Base-by-base conservation (phyloP, 2,797 vertebrate species). In the Knipowitschia caucasica region DNA sequence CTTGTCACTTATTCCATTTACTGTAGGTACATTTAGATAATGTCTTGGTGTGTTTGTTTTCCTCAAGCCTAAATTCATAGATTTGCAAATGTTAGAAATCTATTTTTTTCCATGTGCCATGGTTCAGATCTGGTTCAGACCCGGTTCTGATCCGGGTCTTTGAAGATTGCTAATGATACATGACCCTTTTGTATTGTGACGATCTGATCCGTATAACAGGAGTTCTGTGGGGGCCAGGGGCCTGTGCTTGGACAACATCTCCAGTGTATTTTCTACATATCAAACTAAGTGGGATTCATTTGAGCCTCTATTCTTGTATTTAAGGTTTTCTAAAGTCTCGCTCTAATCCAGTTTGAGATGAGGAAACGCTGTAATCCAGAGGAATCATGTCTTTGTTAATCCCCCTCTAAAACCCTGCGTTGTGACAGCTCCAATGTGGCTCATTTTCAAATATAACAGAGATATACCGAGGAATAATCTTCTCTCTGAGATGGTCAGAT, bases 301-400 rank as follows among this genome's bases (percentile, higher is more conserved):
- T 20, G 9, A 11, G 17, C 18, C 8, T 39, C 36, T 25, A 21
- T 7, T 24, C 23, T 6, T 24, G 40, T 43, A 43, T 25, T 43
- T 43, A 43, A 43, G 40, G 21, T 43, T 43, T 43, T 43, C 12
- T n/a, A 24, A 43, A 25, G 14, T 43, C 25, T 36, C 49, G 42
- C 31, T 26, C 10, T 44, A 44, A 44, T 44, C 42, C 42, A 25
- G 42, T 44, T 44, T 44, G 42, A 27, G 42, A 44, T 44, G n/a
- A 44, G 42, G 24, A 24, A 44, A 27, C 24, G 25, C 14, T 17
- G 25, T 44, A 26, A 44, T 27, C 42, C 42, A 8, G 7, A 26
- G 42, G 42, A 44, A 26, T 44, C 42, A 44, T 44, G 42, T 24
- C 24, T 9, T 6, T 2, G n/a, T 44, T 39, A 44, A 44, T 44